Evolutionary conservation across 2,113 vertebrate species (phyloP), one percentile per base, ranked within the genome.

Genomic region (Xiphias gladius): DNA sequence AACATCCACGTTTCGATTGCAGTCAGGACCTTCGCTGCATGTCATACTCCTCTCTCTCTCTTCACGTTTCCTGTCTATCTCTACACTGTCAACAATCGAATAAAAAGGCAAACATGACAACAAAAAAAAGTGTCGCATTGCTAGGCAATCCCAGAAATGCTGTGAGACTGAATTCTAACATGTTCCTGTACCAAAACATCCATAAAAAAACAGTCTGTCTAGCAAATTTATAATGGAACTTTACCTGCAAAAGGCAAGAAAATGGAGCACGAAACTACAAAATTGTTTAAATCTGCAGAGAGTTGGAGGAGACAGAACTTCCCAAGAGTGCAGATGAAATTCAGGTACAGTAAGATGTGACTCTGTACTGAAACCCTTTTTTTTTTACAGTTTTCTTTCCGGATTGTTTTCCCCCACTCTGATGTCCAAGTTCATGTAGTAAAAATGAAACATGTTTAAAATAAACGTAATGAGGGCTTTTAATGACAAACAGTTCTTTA

Each of bases 401-500:
- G 41, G 12, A 41, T 35, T 48, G 12, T 30, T 61, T 0, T 1
- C 0, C 32, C 10, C 32, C 6, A 5, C 24, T 70, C 32, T 12
- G 16, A 50, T 46, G 61, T 54, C 30, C 61, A n/a, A 26, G 3
- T 7, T 68, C 48, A 13, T 28, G 14, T 1, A 55, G 20, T 59
- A 39, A 30, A 55, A 76, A 43, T 35, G n/a, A 24, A 62, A 58
- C 12, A 63, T 64, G 30, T 71, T 65, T 37, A 22, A 79, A 79
- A 79, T 43, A 32, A 37, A 70, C 73, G 39, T 64, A 64, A 54
- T 30, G 26, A 30, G 48, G 39, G 54, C 12, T 43, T 43, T 79
- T 67, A 73, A 79, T 74, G 26, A 43, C 20, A 72, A 70, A 43
- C 52, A 35, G 20, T 28, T 76, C 48, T 79, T 67, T 39, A 73